Percentiles rank a stretch among this genome's conserved stretches.
phyloP scores from a whole-genome alignment of 2,797 vertebrate genomes.

The Paedocypris micromegethes region DNA sequence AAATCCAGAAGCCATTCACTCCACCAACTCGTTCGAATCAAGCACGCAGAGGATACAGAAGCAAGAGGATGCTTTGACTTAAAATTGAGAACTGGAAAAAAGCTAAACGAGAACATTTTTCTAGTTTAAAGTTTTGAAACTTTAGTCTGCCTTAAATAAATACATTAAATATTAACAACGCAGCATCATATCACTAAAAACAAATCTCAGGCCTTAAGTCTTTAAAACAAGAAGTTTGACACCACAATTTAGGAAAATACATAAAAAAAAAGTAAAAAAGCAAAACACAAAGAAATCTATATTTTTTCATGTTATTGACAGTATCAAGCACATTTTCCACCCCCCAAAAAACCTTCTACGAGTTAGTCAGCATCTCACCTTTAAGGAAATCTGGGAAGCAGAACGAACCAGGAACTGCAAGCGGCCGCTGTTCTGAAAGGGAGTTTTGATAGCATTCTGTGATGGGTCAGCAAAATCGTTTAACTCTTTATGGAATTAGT shows the following conservation, averaged over 20 bases:
- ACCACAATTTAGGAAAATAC: background rate
- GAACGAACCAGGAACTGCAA: slow-evolving; percentile 31
- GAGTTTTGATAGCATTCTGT: slow-evolving; percentile 37
- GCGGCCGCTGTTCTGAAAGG: slow-evolving; percentile 17
- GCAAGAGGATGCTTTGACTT: slow-evolving; percentile 5
- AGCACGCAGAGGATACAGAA: background rate
- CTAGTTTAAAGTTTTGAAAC: background rate
- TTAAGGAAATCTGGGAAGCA: slow-evolving; percentile 31
- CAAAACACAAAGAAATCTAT: background rate
- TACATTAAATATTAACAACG: too few relatives aligned
- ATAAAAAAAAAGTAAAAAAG: background rate
- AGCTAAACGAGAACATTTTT: background rate
- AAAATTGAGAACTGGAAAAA: background rate
- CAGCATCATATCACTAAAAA: too few relatives aligned
- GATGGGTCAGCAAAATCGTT: slow-evolving; percentile 39
- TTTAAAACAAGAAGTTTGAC: too few relatives aligned
- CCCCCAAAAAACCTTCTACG: background rate
- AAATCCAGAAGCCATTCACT: too few relatives aligned
- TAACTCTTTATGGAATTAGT: slow-evolving; percentile 41
- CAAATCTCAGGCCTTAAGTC: too few relatives aligned
- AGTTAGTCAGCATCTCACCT: slow-evolving; percentile 39
- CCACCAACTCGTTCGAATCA: too few relatives aligned
- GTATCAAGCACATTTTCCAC: too few relatives aligned
- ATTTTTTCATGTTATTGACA: too few relatives aligned
- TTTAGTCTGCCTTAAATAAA: too few relatives aligned